Evolutionary conservation across 35 echinoderm and acorn worm genomes (phyloP), one percentile per base, ranked within the genome.

Genomic region (Ophioderma brevispina): DNA sequence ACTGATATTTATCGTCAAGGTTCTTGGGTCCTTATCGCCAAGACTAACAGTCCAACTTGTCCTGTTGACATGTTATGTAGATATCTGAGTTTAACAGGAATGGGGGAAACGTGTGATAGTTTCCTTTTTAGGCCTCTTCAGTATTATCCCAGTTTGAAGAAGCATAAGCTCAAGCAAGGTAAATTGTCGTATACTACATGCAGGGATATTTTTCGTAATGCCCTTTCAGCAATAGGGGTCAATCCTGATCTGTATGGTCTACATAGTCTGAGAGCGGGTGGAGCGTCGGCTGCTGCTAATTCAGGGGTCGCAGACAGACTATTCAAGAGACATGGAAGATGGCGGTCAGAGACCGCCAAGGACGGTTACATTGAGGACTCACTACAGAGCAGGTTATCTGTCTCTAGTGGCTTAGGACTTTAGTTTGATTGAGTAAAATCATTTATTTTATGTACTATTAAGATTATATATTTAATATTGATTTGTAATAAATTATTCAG

Each of bases 241-340:
- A 31, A 90, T 40, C 32, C 50, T 0, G 40, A 33, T 18, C 11
- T 25, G 50, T 92, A 43, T 87, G 90, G 90, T 1, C 33, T 87
- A 0, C 90, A 92, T 80, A 92, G 90, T 46, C 83, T 92, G 13
- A 40, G 82, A 0, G 40, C 90, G 33, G 82, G 90, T 0, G 90
- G 90, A 39, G 90, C 1, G 1, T 81, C 90, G 1, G 90, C 90
- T 1, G 82, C 90, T 78, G 90, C 83, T 31, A 31, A 46, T 13
- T 33, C 32, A 1, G 83, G 39, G 15, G 83, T 92, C 0, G 56
- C 78, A 13, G 90, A 92, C 31, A 76, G 90, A 36, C 34, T 85
- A 13, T 87, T 92, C n/a, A n/a, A n/a, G n/a, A n/a, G n/a, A n/a
- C n/a, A n/a, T n/a, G n/a, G n/a, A n/a, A n/a, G n/a, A n/a, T n/a